These are phyloP conservation scores for Macropus fuliginosus DNA, from an alignment of 2,797 vertebrate species.

Conservation along the genomic window DNA sequence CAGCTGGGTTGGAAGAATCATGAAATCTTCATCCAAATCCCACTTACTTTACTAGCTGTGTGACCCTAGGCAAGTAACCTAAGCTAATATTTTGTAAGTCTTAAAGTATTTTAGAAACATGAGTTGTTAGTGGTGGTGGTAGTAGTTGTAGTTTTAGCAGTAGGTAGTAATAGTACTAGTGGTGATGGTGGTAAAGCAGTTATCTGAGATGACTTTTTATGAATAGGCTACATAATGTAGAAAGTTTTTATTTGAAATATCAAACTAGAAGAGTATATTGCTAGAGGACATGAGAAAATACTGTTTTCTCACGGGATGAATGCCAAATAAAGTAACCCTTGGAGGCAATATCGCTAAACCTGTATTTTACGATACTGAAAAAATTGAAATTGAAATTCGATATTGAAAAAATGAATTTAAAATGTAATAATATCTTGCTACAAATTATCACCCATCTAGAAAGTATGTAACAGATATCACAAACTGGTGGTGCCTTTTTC, in stretches of 20 bases:
- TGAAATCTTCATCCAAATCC: not conserved
- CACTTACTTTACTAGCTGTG: not conserved
- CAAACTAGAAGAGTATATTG: not conserved
- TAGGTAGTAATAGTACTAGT: too few relatives aligned
- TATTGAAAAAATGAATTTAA: not conserved
- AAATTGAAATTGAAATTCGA: not conserved
- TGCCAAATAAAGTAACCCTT: not conserved
- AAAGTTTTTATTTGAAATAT: not conserved
- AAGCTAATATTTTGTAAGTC: not conserved
- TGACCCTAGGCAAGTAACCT: not conserved
- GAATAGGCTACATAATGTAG: not conserved
- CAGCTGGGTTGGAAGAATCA: not conserved
- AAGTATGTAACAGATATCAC: not conserved
- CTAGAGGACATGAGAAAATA: not conserved
- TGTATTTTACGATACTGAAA: not conserved
- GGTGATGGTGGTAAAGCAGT: not conserved
- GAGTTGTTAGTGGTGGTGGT: too few relatives aligned
- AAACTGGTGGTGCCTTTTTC: not conserved
- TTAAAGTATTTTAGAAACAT: not conserved
- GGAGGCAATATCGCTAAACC: not conserved
- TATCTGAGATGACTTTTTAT: not conserved
- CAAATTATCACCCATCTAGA: not conserved
- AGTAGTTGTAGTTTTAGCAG: too few relatives aligned
- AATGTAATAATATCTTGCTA: not conserved
- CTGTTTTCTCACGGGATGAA: not conserved